Evolutionary conservation across 1,140 invertebrate species (phyloP).

Genomic region (Nixonia krombeini): DNA sequence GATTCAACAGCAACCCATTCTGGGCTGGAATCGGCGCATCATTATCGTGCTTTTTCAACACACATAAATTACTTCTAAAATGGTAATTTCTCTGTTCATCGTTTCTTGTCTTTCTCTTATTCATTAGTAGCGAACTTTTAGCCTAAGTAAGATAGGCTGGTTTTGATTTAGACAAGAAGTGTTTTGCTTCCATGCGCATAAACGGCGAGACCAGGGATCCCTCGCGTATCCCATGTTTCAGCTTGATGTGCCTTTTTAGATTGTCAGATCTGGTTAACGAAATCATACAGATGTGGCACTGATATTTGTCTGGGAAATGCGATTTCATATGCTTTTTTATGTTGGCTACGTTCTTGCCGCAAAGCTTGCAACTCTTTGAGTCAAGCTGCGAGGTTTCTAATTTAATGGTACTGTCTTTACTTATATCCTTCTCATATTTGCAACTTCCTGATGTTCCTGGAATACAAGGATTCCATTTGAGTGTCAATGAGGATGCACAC

Average conservation of each 20-base stretch:
- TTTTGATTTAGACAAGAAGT: constrained; percentile 66
- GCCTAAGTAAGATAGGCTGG: constrained; percentile 62
- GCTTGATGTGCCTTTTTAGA: constrained; percentile 70
- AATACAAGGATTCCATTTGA: constrained; percentile 66
- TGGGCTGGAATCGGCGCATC: neutral
- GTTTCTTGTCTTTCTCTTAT: neutral
- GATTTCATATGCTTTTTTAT: constrained; percentile 73
- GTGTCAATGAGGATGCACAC: constrained; percentile 45
- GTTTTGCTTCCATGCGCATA: constrained; percentile 66
- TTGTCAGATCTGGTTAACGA: constrained; percentile 71
- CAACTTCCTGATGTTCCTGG: constrained; percentile 67
- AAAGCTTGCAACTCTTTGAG: constrained; percentile 67
- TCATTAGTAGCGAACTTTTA: no score
- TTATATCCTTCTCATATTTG: constrained; percentile 69
- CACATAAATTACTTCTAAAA: no score
- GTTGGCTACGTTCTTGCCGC: constrained; percentile 70
- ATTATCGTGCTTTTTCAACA: neutral
- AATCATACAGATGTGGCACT: constrained; percentile 71
- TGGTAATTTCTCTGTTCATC: neutral
- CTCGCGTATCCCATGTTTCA: constrained; percentile 68
- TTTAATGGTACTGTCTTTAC: constrained; percentile 66
- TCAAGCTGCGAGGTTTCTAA: constrained; percentile 60
- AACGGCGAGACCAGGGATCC: constrained; percentile 62
- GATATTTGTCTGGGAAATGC: constrained; percentile 70
- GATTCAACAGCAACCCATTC: neutral